A percentile compares a stretch with the other conserved stretches of the same genome.
Conservation (phyloP, 2,888 invertebrate species). For the Poecilobothrus nobilitatus region DNA sequence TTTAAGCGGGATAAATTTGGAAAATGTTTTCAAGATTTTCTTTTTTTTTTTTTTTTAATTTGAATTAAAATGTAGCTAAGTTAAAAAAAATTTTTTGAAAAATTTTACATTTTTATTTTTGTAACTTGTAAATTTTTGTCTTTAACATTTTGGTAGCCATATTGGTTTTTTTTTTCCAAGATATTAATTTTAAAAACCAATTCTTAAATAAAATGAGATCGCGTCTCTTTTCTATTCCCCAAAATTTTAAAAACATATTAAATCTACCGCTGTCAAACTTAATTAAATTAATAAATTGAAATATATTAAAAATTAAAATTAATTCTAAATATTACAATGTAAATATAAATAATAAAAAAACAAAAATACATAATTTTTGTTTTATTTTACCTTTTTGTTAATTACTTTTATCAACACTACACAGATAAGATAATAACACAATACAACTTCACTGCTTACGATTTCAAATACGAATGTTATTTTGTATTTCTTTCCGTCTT, state of each 20-base stretch:
- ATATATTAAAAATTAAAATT: not conserved
- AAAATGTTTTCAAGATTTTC: too few relatives aligned
- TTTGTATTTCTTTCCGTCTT: too few relatives aligned
- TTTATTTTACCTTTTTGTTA: not conserved
- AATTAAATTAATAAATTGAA: not conserved
- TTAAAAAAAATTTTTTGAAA: too few relatives aligned
- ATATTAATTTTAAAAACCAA: too few relatives aligned
- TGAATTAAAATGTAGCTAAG: too few relatives aligned
- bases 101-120: too few relatives aligned
- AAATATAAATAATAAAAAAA: not conserved
- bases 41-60: too few relatives aligned
- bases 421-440: not conserved
- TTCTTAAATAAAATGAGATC: not conserved
- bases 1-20: too few relatives aligned
- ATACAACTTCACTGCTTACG: not conserved
- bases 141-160: not conserved
- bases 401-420: not conserved
- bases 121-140: too few relatives aligned
- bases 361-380: not conserved
- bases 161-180: not conserved
- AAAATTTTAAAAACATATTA: too few relatives aligned
- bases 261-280: too few relatives aligned
- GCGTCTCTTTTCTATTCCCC: not conserved
- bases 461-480: not conserved
- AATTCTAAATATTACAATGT: not conserved